phyloP scores from a whole-genome alignment of 2,797 vertebrate species.

The Notolepis coatsorum region DNA sequence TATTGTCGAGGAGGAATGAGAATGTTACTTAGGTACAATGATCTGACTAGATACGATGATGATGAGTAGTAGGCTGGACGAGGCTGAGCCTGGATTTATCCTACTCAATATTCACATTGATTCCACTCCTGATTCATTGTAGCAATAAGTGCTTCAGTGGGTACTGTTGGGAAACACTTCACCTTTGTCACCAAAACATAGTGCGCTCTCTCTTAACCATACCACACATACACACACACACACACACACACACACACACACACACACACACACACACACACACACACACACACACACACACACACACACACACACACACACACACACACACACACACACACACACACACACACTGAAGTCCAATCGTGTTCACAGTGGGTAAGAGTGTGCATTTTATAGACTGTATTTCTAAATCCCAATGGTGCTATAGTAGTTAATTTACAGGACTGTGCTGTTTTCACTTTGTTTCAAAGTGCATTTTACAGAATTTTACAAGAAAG shows the following conservation, averaged over 20 bases:
- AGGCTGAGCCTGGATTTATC: conserved; percentile 57
- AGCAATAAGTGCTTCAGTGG: conserved; percentile 72
- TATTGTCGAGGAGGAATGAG: conserved; percentile 12
- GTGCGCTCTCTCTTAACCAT: background rate
- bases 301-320: conserved; percentile 30
- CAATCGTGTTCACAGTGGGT: too few species aligned
- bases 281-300: conserved; percentile 4
- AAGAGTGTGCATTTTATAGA: conserved; percentile 8
- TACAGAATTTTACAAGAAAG: background rate
- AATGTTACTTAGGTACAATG: background rate
- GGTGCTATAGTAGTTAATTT: conserved; percentile 66
- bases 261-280: conserved; percentile 1
- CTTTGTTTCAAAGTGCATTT: conserved; percentile 26
- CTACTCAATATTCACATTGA: background rate
- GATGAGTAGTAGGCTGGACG: conserved; percentile 1
- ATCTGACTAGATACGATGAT: conserved; percentile 7
- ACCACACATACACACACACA: too few species aligned
- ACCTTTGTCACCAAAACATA: background rate
- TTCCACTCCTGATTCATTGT: conserved; percentile 34
- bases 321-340: conserved; percentile 19
- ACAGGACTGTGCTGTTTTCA: conserved; percentile 20
- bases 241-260: background rate
- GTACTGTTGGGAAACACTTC: conserved; percentile 29
- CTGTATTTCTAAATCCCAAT: conserved; percentile 33
- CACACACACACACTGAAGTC: background rate